Base-by-base conservation (phyloP, 2,113 vertebrate genomes). In the Meriones unguiculatus region DNA sequence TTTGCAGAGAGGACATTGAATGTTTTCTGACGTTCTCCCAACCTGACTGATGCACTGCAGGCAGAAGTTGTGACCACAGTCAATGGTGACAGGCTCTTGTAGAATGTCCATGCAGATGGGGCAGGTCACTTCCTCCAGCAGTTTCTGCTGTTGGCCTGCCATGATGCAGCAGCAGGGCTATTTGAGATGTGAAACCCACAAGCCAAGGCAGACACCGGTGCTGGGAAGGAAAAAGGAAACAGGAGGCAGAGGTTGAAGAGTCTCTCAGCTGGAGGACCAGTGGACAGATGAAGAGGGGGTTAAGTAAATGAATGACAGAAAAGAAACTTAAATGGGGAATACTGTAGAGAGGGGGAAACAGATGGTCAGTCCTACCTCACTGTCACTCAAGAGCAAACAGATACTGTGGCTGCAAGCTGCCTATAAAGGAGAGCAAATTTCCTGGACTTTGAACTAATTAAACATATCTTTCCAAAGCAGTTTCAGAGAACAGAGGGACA, bases 381-480 rank as follows among this genome's bases (percentile, higher is more conserved):
- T 65, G 7, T 25, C 62, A 84, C 89, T 75, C 80, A 59, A 46
- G n/a, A 94, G 28, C 25, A 89, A 89, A n/a, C 73, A n/a, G 32
- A 22, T 78, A 11, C 15, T 72, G 38, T 57, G 65, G 50, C 67
- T 41, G 32, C 22, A 4, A 5, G 20, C 35, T 70, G 67, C 28
- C 89, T 93, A 54, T 50, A 75, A 95, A 50, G 6, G 22, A 14
- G 5, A 50, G 4, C 24, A 64, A 62, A 24, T 3, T 46, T 30
- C 30, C 41, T 96, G 89, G 76, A 92, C 97, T 41, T 97, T 96
- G 94, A 18, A 90, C 94, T 82, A 25, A 73, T 59, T 82, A 93
- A 97, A 3, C n/a, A 28, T 22, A 14, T 86, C 35, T 46, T 30
- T 80, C 18, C 6, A 32, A 62, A 46, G 32, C 76, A 75, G 25